These are phyloP conservation scores for Anarsia innoxiella DNA, from an alignment of 2,888 invertebrate genomes.

Conservation along the genomic window DNA sequence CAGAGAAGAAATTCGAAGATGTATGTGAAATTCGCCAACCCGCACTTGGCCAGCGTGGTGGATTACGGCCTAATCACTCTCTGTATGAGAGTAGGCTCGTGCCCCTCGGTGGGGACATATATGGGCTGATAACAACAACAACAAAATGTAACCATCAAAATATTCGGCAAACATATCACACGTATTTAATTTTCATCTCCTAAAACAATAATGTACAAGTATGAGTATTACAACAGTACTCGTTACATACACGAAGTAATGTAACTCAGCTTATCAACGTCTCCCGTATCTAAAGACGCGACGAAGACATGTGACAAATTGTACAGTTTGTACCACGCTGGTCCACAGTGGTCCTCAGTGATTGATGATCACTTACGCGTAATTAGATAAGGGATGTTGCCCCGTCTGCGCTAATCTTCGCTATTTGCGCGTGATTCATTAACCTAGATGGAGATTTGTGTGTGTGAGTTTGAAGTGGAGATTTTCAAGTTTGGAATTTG, in stretches of 20 bases:
- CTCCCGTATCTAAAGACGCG: neutral
- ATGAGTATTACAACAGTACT: neutral
- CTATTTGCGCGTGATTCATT: constrained; percentile 12
- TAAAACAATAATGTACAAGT: neutral
- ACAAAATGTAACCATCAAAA: neutral
- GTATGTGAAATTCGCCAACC: too few species aligned
- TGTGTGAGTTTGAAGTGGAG: too few species aligned
- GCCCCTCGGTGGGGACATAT: too few species aligned
- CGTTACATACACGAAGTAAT: too few species aligned
- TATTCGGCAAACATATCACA: neutral
- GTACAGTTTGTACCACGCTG: constrained; percentile 34
- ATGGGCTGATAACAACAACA: too few species aligned
- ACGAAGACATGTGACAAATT: constrained; percentile 23
- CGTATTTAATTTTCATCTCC: neutral
- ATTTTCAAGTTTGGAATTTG: too few species aligned
- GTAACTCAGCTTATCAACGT: neutral
- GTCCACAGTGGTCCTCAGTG: constrained; percentile 22
- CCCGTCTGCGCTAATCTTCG: constrained; percentile 11
- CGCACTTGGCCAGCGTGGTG: too few species aligned
- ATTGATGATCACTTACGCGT: constrained; percentile 43
- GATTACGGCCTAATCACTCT: too few species aligned
- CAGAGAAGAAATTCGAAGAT: too few species aligned
- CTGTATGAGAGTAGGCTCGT: too few species aligned
- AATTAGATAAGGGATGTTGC: constrained; percentile 43
- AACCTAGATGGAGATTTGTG: too few species aligned